These are phyloP conservation scores for Podabrus alpinus DNA, from an alignment of 2,888 invertebrate genomes.

Conservation along the genomic window DNA sequence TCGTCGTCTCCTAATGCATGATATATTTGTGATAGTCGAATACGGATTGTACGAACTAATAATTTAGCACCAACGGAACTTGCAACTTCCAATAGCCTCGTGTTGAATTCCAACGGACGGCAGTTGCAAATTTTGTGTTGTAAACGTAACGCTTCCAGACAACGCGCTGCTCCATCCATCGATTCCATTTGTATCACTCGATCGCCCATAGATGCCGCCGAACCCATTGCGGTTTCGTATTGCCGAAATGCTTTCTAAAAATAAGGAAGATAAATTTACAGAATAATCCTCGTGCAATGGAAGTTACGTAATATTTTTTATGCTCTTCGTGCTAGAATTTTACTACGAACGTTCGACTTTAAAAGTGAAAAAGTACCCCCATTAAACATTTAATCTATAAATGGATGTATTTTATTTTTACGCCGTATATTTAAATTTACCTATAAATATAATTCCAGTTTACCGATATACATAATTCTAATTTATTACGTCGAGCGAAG, in stretches of 20 bases:
- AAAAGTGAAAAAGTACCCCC: background rate
- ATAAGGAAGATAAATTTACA: background rate
- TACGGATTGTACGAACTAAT: slow-evolving; percentile 77
- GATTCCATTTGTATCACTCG: slow-evolving; percentile 87
- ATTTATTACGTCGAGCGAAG: background rate
- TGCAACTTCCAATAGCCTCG: slow-evolving; percentile 79
- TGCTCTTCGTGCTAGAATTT: background rate
- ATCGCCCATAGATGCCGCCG: slow-evolving; percentile 79
- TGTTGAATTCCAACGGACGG: slow-evolving; percentile 83
- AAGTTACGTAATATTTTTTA: background rate
- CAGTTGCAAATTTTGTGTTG: slow-evolving; percentile 88
- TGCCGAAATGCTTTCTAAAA: slow-evolving; percentile 73
- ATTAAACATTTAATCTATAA: background rate
- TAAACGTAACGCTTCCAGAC: slow-evolving; percentile 74
- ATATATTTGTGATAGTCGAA: slow-evolving; percentile 80
- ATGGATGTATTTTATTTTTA: background rate
- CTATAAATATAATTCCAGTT: background rate
- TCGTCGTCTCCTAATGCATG: slow-evolving; percentile 80
- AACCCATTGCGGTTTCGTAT: slow-evolving; percentile 85
- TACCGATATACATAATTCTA: background rate
- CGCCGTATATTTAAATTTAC: background rate
- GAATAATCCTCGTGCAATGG: background rate
- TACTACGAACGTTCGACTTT: background rate
- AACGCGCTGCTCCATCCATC: slow-evolving; percentile 85
- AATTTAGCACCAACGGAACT: slow-evolving; percentile 87